A percentile compares a stretch with the other conserved stretches of the same genome.
Conservation (phyloP, 1,140 invertebrate genomes). For the Brachionus rubens region DNA sequence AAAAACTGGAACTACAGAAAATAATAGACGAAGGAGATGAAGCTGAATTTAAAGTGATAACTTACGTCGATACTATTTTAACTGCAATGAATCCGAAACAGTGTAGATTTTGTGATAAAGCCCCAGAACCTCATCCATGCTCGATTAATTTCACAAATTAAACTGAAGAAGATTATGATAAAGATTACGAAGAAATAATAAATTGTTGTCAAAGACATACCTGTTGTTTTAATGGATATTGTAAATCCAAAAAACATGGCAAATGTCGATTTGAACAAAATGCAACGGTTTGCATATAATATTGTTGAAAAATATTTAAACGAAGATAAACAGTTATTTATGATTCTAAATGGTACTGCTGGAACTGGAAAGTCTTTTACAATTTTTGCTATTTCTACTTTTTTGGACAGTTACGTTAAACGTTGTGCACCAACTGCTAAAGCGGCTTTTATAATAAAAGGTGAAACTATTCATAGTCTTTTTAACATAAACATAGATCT, state of each 20-base stretch:
- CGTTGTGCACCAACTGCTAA: not conserved
- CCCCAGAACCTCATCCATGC: no score
- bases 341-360: no score
- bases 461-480: not conserved
- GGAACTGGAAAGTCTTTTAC: no score
- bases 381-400: not conserved
- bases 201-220: not conserved
- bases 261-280: not conserved
- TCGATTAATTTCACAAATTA: no score
- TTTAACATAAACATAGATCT: no score
- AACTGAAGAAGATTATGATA: not conserved
- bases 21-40: no score
- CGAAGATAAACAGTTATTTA: not conserved
- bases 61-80: no score
- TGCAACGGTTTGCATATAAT: not conserved
- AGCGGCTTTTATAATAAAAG: not conserved
- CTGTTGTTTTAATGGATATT: constrained; percentile 1
- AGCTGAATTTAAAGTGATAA: no score
- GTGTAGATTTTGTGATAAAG: no score
- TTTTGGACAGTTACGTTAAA: not conserved
- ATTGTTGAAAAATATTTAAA: not conserved
- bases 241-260: not conserved
- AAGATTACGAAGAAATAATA: not conserved
- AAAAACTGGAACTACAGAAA: no score
- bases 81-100: no score